Conservation (phyloP, 2,113 vertebrate species). For the Lasiurus cinereus region DNA sequence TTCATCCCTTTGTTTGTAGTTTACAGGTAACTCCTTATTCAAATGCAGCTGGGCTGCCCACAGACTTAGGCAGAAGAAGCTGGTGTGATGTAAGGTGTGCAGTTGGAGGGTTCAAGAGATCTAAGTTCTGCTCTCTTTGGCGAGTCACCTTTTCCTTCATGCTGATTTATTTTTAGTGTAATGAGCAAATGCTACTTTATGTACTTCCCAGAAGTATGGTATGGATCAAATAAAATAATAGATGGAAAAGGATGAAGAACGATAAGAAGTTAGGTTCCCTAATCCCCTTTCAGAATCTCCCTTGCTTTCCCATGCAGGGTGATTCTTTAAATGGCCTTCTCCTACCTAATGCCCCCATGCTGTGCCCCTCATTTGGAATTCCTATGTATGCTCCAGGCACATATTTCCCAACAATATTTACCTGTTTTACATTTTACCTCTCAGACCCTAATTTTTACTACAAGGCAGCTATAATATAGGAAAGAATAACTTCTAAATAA, state of each 20-base stretch:
- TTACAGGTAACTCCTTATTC: not conserved
- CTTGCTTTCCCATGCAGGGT: not conserved
- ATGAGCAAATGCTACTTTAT: not conserved
- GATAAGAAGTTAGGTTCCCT: not conserved
- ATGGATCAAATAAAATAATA: not conserved
- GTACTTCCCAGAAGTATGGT: not conserved
- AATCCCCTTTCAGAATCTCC: not conserved
- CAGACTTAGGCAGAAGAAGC: not conserved
- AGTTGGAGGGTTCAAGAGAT: rapidly evolving
- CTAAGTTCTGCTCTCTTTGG: not conserved
- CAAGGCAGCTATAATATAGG: not conserved
- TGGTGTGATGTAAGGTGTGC: not conserved
- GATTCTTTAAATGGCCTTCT: not conserved
- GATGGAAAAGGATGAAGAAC: not conserved
- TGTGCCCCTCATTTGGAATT: not conserved
- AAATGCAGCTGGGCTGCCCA: not conserved
- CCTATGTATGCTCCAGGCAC: not conserved
- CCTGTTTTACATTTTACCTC: not conserved
- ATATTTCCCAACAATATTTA: not conserved
- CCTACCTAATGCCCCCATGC: not conserved
- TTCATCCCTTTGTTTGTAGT: not conserved
- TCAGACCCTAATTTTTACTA: not conserved
- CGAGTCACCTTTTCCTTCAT: not conserved
- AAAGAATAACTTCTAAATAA: not conserved
- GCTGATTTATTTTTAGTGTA: not conserved